These are phyloP conservation scores for Neosalanx taihuensis DNA, from an alignment of 2,797 vertebrate species.

Conservation along the genomic window DNA sequence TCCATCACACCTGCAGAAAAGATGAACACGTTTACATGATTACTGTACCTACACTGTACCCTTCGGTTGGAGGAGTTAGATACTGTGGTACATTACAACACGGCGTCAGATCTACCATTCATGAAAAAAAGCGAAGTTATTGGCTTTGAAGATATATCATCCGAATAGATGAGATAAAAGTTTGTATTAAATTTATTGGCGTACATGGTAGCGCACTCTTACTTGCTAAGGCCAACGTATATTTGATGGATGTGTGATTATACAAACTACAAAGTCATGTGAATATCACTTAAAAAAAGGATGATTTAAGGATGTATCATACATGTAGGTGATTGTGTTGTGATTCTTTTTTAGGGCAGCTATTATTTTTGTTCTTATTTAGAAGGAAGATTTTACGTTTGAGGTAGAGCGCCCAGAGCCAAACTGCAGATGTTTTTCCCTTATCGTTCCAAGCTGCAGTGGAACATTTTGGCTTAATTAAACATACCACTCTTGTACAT, in stretches of 20 bases:
- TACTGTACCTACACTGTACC: no score
- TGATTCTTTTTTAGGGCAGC: slow-evolving; percentile 21
- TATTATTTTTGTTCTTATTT: slow-evolving; percentile 41
- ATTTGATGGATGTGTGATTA: no score
- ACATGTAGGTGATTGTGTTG: slow-evolving; percentile 20
- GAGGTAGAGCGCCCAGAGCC: slow-evolving; percentile 33
- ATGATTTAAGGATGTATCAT: background rate
- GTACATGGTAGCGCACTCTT: background rate
- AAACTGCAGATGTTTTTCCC: slow-evolving; percentile 46
- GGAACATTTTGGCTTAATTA: slow-evolving; percentile 46
- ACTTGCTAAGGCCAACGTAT: background rate
- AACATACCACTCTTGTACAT: slow-evolving; percentile 38
- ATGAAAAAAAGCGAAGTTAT: no score
- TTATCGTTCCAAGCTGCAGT: slow-evolving; percentile 37
- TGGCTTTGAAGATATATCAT: background rate
- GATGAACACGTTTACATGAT: no score
- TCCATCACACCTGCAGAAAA: no score
- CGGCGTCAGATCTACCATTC: no score
- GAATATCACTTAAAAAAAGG: background rate
- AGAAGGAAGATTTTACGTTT: slow-evolving; percentile 44
- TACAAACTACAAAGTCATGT: no score
- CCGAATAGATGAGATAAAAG: background rate
- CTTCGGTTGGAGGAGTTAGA: no score
- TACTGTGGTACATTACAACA: background rate
- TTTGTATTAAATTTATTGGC: background rate